A percentile compares a stretch with the other conserved stretches of the same genome.
Evolutionary conservation across 2,888 invertebrate species (phyloP).

Genomic region (Andrena haemorrhoa): DNA sequence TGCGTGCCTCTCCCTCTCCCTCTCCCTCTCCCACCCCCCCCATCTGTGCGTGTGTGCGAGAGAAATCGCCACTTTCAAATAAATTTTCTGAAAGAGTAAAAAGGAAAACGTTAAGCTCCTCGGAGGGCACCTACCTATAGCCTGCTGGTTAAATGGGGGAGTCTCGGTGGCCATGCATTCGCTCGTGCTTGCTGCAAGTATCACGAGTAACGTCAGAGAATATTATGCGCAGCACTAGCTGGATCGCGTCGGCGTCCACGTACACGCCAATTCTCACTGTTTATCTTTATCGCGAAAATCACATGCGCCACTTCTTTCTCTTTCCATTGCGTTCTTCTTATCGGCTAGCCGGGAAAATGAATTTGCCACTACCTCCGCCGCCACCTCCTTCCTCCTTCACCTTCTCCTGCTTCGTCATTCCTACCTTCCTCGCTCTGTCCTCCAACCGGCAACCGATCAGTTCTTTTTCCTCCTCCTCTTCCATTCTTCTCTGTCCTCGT

Average conservation of each 20-base stretch:
- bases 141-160: constrained; percentile 13
- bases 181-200: constrained; percentile 24
- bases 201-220: constrained; percentile 47
- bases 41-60: background rate
- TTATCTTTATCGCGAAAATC: constrained; percentile 1
- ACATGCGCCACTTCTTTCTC: constrained; percentile 27
- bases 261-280: constrained; percentile 8
- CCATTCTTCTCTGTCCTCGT: background rate
- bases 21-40: too few relatives aligned
- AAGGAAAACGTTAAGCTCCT: constrained; percentile 9
- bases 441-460: background rate
- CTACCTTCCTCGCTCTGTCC: background rate
- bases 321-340: constrained; percentile 48
- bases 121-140: constrained; percentile 5
- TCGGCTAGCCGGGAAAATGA: constrained; percentile 26
- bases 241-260: constrained; percentile 7
- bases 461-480: background rate
- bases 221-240: constrained; percentile 40
- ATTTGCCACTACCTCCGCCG: background rate
- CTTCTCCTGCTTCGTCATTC: background rate
- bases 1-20: background rate
- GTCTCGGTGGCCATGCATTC: constrained; percentile 16
- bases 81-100: background rate
- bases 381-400: background rate
- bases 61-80: constrained; percentile 4